Evolutionary conservation across 2,113 vertebrate species (phyloP), one percentile per base, ranked within the genome.

Genomic region (Antechinus flavipes): DNA sequence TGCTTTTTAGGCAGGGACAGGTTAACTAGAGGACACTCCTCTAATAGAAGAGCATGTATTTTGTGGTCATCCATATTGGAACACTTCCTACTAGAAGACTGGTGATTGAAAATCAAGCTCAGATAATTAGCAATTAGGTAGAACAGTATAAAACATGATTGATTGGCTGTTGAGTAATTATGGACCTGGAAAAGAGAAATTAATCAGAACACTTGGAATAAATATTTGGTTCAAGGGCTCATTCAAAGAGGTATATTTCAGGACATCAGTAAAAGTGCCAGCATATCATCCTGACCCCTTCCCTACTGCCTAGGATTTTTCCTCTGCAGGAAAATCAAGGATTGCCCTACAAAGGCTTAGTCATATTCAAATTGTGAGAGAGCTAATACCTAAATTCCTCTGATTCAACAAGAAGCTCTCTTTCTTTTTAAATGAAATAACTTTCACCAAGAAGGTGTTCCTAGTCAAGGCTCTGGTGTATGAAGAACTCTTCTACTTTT

Each of bases 91-190:
- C 91, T 93, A 6, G 89, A 91, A 76, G 54, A 92, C 49, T 54
- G 19, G 54, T 68, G 54, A 91, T 93, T 96, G 90, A 92, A 96
- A 96, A 95, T 94, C 84, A 96, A 91, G 91, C 93, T 97, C 52
- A 58, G 46, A 94, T n/a, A 94, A 95, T 91, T 55, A 94, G 94
- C 61, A 96, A 93, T 94, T 95, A 90, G 89, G 42, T 46, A 52
- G 89, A 94, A 91, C 58, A 53, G 55, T 55, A 22, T 54, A 93
- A 68, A 90, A 58, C 27, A 92, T 93, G 95, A 95, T 91, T 95
- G 93, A 94, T 93, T 96, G 76, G 84, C 90, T 91, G 14, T 23
- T 96, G 52, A 47, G 61, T 94, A 84, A 91, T 96, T 97, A 30
- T 90, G 26, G 95, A 95, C 93, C 22, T n/a, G 90, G 53, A 94